Evolutionary conservation across 2,888 invertebrate species (phyloP), one percentile per base, ranked within the genome.

Genomic region (Andricus quercusramuli): DNA sequence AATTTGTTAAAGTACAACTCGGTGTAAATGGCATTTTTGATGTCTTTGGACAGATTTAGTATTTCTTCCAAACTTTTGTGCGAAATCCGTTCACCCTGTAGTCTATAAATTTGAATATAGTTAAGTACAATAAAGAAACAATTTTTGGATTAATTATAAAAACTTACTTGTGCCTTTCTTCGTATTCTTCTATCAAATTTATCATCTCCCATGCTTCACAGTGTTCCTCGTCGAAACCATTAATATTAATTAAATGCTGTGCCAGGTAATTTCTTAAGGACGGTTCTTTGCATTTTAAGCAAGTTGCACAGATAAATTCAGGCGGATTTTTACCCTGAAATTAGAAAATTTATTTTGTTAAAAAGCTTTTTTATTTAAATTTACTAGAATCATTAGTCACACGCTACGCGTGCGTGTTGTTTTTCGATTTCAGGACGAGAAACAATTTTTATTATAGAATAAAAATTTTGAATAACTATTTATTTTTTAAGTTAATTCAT

Each of bases 191-290:
- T 62, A 93, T 86, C 78, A 88, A 87, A 62, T 93, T 91, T 68
- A 94, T 85, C 82, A 94, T 90, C 56, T 91, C 86, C 94, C 94
- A 94, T 29, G 93, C 89, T 66, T 92, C 88, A 62, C 90, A 86
- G 65, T 93, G 88, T 62, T 89, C 83, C 62, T 83, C 88, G 59
- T 91, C 87, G 62, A 94, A 89, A 41, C 90, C 90, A 22, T 90
- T 91, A 47, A 93, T 93, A 83, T 94, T 95, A 66, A 94, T 93
- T 80, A 97, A 91, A 89, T 96, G 94, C 77, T 95, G 94, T 25
- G 95, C 94, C 84, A 97, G 94, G 85, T 95, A 95, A 86, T 96
- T 95, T 86, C 96, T 94, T 76, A 96, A 93, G 47, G 93, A 93
- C 83, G 94, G 94, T 83, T 95, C 94, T 59, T 93, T 91, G 62